These are phyloP conservation scores for Gryllus bimaculatus DNA, from an alignment of 1,140 invertebrate genomes.

Conservation along the genomic window DNA sequence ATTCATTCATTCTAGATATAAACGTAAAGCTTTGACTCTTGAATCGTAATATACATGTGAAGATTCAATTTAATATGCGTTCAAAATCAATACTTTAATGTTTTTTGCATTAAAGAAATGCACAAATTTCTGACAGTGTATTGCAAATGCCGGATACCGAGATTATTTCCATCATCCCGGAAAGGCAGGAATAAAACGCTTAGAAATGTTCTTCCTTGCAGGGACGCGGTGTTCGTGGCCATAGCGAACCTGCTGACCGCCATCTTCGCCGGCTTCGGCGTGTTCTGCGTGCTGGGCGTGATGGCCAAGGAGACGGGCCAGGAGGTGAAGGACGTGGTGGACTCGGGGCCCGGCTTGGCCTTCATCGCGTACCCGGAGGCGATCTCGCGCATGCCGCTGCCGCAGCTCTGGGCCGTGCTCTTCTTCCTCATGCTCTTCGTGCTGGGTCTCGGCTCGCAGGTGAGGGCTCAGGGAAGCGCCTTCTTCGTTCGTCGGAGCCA, in stretches of 20 bases:
- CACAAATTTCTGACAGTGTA: no score
- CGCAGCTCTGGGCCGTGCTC: slow-evolving; percentile 67
- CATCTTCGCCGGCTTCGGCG: slow-evolving; percentile 63
- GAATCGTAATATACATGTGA: no score
- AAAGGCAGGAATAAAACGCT: no score
- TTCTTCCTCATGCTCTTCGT: slow-evolving; percentile 81
- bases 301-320: slow-evolving; percentile 55
- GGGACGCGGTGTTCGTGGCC: slow-evolving; percentile 57
- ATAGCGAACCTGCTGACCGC: slow-evolving; percentile 62
- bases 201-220: slow-evolving; percentile 24
- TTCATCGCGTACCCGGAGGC: slow-evolving; percentile 77
- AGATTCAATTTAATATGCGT: no score
- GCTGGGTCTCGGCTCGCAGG: slow-evolving; percentile 62
- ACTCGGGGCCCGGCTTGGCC: slow-evolving; percentile 63
- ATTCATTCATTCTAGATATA: no score
- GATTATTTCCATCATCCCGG: no score
- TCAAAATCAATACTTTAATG: no score
- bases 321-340: slow-evolving; percentile 46
- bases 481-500: no score
- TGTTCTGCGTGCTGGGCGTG: slow-evolving; percentile 75
- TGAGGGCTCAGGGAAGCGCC: no score
- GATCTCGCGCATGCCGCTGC: slow-evolving; percentile 61
- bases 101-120: no score
- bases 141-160: no score
- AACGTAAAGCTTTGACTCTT: no score